Evolutionary conservation across 2,888 invertebrate genomes (phyloP), one percentile per base, ranked within the genome.

Genomic region (Dorcus parallelipipedus): DNA sequence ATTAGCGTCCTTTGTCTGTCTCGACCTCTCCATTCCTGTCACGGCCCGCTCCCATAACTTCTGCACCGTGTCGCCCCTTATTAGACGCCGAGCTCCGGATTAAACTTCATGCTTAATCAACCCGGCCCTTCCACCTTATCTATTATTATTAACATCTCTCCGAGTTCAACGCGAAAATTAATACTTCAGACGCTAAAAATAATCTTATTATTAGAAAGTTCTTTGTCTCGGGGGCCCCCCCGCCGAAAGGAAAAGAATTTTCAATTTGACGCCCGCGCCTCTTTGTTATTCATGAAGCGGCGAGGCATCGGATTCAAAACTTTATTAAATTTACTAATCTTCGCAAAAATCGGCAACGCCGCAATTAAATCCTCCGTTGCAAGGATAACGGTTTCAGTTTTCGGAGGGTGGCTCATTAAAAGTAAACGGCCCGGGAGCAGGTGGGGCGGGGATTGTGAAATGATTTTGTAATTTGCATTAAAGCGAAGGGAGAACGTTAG

Each of bases 1-100:
- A 67, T 67, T 67, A 66, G 67, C 56, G 60, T 62, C 64, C 65
- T 65, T 65, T 65, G 65, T 65, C 65, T 65, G 65, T 64, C 65
- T 64, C 65, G 60, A 60, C 63, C 61, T 62, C 56, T 59, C 63
- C 58, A 63, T 60, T 63, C 57, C 63, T 55, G 61, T 63, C 64
- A 63, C 58, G 61, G 56, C 53, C 56, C 48, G 52, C 55, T 52
- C 52, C 56, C 61, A 59, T 64, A 62, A 64, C 56, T 64, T 56
- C 47, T 48, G 53, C 40, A 50, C 49, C 49, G 47, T 47, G 47
- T 26, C 54, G 38, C 43, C 54, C 48, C 47, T 47, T 54, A 54
- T 54, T 54, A 54, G 52, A 54, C 9, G 33, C 54, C 50, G 49
- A 17, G 49, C 51, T 43, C 50, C 43, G 53, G 54, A 58, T 58